Percentiles rank a stretch among this genome's conserved stretches.
phyloP scores from a whole-genome alignment of 2,113 vertebrate species.

The Melanotaenia duboulayi region DNA sequence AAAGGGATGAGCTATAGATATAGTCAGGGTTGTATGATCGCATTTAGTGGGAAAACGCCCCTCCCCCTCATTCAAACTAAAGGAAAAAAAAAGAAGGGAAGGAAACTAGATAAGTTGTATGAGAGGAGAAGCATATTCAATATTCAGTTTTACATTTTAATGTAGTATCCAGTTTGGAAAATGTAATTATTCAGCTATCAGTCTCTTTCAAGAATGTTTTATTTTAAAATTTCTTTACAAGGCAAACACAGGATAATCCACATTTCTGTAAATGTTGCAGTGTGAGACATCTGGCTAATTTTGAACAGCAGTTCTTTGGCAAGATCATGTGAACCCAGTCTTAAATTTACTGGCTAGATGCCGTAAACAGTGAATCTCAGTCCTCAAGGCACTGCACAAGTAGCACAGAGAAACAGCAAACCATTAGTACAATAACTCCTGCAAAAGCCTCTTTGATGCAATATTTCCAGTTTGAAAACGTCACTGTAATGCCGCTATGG shows the following conservation, averaged over 20 bases:
- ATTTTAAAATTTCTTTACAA: background rate
- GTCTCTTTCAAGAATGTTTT: background rate
- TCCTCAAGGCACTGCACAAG: background rate
- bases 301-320: background rate
- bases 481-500: too few relatives aligned
- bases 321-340: background rate
- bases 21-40: conserved; percentile 55
- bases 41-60: conserved; percentile 41
- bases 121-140: background rate
- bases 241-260: background rate
- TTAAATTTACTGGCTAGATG: too few relatives aligned
- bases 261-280: background rate
- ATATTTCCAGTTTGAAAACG: too few relatives aligned
- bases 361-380: too few relatives aligned
- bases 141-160: background rate
- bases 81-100: background rate
- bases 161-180: background rate
- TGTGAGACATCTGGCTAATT: fast-evolving
- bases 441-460: too few relatives aligned
- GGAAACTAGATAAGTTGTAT: background rate
- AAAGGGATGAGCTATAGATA: conserved; percentile 34
- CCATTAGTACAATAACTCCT: background rate
- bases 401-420: background rate
- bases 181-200: background rate
- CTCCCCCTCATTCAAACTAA: background rate